A percentile compares a stretch with the other conserved stretches of the same genome.
Evolutionary conservation across 2,888 invertebrate genomes (phyloP).

Genomic region (Alcis repandata): DNA sequence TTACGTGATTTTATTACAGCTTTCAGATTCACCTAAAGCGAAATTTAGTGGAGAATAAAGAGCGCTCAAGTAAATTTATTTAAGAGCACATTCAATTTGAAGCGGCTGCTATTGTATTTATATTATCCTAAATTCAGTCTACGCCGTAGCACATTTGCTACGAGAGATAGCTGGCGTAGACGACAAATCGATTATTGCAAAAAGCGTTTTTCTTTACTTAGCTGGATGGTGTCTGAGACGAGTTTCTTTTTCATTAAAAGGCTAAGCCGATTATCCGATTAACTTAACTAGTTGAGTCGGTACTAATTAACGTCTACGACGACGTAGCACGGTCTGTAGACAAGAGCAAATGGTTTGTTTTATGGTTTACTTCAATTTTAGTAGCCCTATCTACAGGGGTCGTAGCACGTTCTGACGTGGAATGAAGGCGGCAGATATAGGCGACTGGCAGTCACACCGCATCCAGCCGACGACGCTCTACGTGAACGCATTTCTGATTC

Average conservation of each 20-base stretch:
- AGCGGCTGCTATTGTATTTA: not conserved
- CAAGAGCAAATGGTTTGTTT: not conserved
- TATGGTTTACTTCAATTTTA: not conserved
- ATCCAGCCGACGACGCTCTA: not conserved
- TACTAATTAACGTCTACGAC: not conserved
- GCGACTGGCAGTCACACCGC: constrained; percentile 1
- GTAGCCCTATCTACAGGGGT: not conserved
- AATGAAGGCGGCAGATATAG: constrained; percentile 1
- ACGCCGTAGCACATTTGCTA: constrained; percentile 9
- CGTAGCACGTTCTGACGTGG: constrained; percentile 1
- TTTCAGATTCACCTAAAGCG: not conserved
- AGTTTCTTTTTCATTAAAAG: not conserved
- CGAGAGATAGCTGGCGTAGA: constrained; percentile 5
- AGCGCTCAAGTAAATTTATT: constrained; percentile 3
- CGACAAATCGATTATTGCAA: not conserved
- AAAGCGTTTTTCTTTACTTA: not conserved
- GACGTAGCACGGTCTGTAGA: not conserved
- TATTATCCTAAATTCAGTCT: not conserved
- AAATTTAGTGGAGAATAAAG: not conserved
- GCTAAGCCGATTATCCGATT: constrained; percentile 6
- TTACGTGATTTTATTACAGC: not conserved
- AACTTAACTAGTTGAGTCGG: not conserved
- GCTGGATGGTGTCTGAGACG: not conserved
- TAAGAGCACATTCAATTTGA: not conserved
- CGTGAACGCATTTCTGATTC: constrained; percentile 21